Conservation (phyloP, 2,888 invertebrate genomes). For the Pandemis corylana region DNA sequence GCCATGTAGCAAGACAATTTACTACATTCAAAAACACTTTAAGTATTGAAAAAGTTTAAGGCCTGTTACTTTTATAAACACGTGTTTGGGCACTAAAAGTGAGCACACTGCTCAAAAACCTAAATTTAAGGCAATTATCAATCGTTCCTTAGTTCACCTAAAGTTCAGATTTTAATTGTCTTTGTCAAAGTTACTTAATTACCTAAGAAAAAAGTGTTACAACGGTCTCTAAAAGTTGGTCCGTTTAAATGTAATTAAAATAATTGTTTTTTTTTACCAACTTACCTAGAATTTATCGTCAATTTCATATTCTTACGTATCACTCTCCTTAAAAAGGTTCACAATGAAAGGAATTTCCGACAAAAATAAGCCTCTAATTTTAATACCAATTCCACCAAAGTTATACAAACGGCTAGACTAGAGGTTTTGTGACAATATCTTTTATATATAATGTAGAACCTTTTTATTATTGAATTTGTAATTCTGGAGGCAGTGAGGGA, state of each 20-base stretch:
- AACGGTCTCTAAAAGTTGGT: too few relatives aligned
- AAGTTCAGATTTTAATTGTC: too few relatives aligned
- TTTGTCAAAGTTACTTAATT: too few relatives aligned
- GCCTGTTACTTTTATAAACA: neutral
- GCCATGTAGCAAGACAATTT: neutral
- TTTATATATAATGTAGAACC: neutral
- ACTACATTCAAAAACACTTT: neutral
- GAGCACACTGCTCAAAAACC: too few relatives aligned
- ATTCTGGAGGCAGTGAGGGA: neutral
- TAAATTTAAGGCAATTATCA: too few relatives aligned
- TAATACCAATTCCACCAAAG: neutral
- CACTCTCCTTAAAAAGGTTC: neutral
- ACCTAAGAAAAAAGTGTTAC: too few relatives aligned
- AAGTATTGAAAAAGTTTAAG: neutral
- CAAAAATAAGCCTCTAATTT: neutral
- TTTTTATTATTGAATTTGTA: slow-evolving; percentile 14
- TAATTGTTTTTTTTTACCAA: too few relatives aligned
- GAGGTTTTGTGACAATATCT: neutral
- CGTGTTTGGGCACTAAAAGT: neutral
- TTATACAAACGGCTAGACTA: neutral
- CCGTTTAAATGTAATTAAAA: too few relatives aligned
- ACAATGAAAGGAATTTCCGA: neutral
- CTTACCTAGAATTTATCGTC: too few relatives aligned
- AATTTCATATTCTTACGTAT: neutral
- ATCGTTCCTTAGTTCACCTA: too few relatives aligned